phyloP scores from a whole-genome alignment of 2,888 invertebrate genomes.

The Pterostichus niger region DNA sequence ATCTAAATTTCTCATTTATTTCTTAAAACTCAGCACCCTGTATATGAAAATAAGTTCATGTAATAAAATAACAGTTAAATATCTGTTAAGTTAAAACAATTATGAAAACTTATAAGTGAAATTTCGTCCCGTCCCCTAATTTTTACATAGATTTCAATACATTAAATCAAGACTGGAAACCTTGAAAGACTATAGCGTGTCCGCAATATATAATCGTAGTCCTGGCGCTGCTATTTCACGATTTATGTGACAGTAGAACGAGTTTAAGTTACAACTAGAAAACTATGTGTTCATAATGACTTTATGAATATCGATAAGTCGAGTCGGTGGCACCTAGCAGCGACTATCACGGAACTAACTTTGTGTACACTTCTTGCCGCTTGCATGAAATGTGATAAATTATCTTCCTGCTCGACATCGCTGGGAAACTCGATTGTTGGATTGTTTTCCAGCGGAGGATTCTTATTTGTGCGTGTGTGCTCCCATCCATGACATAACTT shows the following conservation, averaged over 20 bases:
- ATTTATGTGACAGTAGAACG: slow-evolving; percentile 56
- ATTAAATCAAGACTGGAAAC: slow-evolving; percentile 1
- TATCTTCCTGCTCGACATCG: slow-evolving; percentile 6
- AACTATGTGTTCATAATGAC: slow-evolving; percentile 61
- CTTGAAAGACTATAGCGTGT: slow-evolving; percentile 31
- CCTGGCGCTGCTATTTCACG: slow-evolving; percentile 25
- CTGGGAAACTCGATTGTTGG: slow-evolving; percentile 17
- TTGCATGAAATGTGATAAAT: slow-evolving; percentile 41
- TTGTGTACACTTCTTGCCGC: slow-evolving; percentile 25
- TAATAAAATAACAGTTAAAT: no score
- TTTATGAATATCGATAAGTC: slow-evolving; percentile 64
- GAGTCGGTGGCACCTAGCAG: slow-evolving; percentile 47
- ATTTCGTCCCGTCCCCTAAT: not conserved
- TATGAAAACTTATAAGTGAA: no score
- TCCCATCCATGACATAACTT: no score
- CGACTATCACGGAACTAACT: slow-evolving; percentile 57
- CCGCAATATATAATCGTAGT: slow-evolving; percentile 10
- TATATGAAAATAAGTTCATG: no score
- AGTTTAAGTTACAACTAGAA: slow-evolving; percentile 54
- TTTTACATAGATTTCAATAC: slow-evolving; percentile 3
- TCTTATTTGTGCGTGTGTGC: no score
- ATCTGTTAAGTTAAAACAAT: no score
- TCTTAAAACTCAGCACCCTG: no score
- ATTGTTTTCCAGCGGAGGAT: no score
- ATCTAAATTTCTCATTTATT: no score